Base-by-base conservation (phyloP, 2,113 vertebrate species). In the Rhinolophus sinicus region DNA sequence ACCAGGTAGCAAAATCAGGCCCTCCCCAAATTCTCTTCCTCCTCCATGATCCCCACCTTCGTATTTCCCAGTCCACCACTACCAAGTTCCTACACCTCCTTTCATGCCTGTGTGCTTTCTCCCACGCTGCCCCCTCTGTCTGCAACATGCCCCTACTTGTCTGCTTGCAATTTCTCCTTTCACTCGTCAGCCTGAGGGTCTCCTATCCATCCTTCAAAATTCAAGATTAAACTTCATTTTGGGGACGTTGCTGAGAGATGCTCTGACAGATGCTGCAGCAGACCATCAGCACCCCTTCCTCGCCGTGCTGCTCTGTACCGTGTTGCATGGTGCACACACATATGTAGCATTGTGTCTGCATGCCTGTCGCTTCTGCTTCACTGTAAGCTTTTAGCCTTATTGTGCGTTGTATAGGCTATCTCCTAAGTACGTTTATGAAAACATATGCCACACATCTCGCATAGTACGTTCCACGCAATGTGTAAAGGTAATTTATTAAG, bases 261-360 rank as follows among this genome's bases (percentile, higher is more conserved):
- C 16, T 64, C 35, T 38, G 52, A 26, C 30, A 30, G 26, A 0
- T 8, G 15, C n/a, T 47, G 58, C 60, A 44, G 56, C 9, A 3
- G 14, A 33, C 44, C 52, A 8, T 21, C 21, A 33, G 18, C 64
- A 33, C 9, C 30, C n/a, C 62, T n/a, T 77, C 13, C 60, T 64
- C 22, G 13, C 19, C 33, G 28, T 9, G 4, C 35, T 6, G 33
- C 5, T 65, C 28, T 12, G 47, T 50, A 13, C 47, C 12, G 35
- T 56, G 7, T 56, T 40, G 19, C 38, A 33, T 12, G 69, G 44
- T 50, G 69, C 13, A 67, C 10, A 13, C 7, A 56, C 14, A 3
- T 11, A 56, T 11, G 2, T 11, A 44, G 24, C 28, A 13, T 30
- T 47, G 1, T 14, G 2, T 33, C 65, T n/a, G 21, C 0, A 0